A percentile compares a stretch with the other conserved stretches of the same genome.
phyloP scores from a whole-genome alignment of 1,140 invertebrate species.

The Globodera rostochiensis region DNA sequence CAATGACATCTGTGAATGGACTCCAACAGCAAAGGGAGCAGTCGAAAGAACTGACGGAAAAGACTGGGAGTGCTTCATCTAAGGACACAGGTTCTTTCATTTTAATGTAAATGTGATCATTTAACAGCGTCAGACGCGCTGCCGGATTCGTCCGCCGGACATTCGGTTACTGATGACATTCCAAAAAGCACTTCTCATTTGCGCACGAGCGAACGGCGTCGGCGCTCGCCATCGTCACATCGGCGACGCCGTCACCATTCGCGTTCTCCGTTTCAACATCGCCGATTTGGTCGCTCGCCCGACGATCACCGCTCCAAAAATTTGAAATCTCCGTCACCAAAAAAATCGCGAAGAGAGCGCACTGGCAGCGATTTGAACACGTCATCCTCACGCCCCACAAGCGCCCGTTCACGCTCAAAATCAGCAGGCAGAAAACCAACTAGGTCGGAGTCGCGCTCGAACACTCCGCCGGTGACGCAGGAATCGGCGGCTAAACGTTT shows the following conservation, averaged over 20 bases:
- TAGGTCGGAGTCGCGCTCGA: background rate
- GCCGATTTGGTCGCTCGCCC: background rate
- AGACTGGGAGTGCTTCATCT: background rate
- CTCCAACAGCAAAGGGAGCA: background rate
- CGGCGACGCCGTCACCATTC: background rate
- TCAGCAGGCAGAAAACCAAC: background rate
- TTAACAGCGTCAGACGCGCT: background rate
- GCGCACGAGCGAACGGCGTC: background rate
- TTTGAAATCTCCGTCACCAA: slow-evolving; percentile 17
- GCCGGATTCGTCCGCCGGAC: too few relatives aligned
- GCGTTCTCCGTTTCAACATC: background rate
- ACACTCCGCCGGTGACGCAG: background rate
- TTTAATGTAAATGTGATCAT: background rate
- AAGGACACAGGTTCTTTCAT: background rate
- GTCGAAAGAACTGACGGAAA: background rate
- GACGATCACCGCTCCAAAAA: background rate
- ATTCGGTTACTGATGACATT: background rate
- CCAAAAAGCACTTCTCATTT: background rate
- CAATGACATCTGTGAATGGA: background rate
- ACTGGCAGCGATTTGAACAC: background rate
- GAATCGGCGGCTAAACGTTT: background rate
- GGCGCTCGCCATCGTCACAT: background rate
- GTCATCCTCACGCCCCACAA: background rate
- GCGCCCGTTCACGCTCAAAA: background rate
- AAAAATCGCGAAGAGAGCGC: slow-evolving; percentile 4